Conservation (phyloP, 2,888 invertebrate species). For the Drosophila sordidula region DNA sequence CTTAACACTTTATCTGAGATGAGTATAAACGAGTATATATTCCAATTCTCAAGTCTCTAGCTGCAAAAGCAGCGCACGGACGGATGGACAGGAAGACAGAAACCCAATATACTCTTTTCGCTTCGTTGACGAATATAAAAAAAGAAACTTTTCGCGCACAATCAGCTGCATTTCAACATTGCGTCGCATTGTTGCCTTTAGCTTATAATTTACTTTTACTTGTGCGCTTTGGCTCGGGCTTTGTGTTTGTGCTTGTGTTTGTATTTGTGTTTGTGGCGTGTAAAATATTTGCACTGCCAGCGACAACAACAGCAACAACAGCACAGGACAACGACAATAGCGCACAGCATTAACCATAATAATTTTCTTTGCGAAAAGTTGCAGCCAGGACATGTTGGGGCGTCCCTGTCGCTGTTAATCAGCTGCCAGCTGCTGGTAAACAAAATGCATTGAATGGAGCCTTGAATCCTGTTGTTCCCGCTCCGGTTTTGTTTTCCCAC, state of each 20-base stretch:
- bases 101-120: too few species aligned
- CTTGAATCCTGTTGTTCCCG: constrained; percentile 40
- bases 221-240: constrained; percentile 61
- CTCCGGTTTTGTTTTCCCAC: constrained; percentile 14
- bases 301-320: constrained; percentile 26
- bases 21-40: too few species aligned
- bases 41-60: too few species aligned
- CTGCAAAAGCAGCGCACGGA: too few species aligned
- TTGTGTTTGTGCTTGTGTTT: constrained; percentile 31
- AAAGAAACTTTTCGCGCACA: constrained; percentile 76
- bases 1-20: too few species aligned
- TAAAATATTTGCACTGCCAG: constrained; percentile 73
- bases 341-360: constrained; percentile 75
- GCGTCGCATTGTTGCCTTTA: constrained; percentile 73
- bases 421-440: constrained; percentile 64
- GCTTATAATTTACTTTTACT: constrained; percentile 80
- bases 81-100: too few species aligned
- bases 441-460: constrained; percentile 55
- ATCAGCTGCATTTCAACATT: constrained; percentile 79
- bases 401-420: constrained; percentile 64
- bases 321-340: constrained; percentile 54
- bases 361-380: constrained; percentile 60
- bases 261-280: constrained; percentile 59
- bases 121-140: constrained; percentile 15
- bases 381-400: constrained; percentile 56